A percentile compares a stretch with the other conserved stretches of the same genome.
Evolutionary conservation across 2,888 invertebrate genomes (phyloP).

Genomic region (Eilema caniola): DNA sequence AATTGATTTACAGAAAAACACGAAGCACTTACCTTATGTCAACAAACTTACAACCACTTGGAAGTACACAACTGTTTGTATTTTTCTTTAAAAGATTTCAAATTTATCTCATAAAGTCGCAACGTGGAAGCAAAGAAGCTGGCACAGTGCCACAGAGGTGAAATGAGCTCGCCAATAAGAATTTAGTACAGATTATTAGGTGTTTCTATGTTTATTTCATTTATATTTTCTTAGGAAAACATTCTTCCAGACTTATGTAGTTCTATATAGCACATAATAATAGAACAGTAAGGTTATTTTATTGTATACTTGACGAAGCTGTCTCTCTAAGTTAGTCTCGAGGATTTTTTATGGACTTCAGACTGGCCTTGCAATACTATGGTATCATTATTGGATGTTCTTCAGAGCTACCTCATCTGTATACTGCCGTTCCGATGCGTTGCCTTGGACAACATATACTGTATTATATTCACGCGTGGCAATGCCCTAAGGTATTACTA

Average conservation of each 20-base stretch:
- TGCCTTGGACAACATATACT: too few species aligned
- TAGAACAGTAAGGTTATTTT: not conserved
- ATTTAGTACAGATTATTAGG: conserved; percentile 25
- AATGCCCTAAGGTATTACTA: too few species aligned
- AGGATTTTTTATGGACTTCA: not conserved
- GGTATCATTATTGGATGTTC: not conserved
- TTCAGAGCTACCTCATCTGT: not conserved
- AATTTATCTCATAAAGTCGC: conserved; percentile 37
- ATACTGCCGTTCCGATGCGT: not conserved
- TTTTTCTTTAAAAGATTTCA: conserved; percentile 13
- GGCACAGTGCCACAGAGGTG: conserved; percentile 43
- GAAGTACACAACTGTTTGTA: not conserved
- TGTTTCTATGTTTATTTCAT: conserved; percentile 14
- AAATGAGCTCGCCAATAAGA: conserved; percentile 28
- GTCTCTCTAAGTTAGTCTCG: not conserved
- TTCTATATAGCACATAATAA: not conserved
- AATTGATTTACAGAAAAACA: not conserved
- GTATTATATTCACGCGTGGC: too few species aligned
- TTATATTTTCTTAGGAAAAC: not conserved
- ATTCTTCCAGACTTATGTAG: not conserved
- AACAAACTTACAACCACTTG: not conserved
- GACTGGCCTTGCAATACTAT: not conserved
- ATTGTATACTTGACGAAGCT: not conserved
- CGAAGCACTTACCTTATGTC: not conserved
- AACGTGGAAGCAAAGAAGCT: conserved; percentile 23